These are phyloP conservation scores for Andrena chrysosceles DNA, from an alignment of 2,888 invertebrate genomes.

Conservation along the genomic window DNA sequence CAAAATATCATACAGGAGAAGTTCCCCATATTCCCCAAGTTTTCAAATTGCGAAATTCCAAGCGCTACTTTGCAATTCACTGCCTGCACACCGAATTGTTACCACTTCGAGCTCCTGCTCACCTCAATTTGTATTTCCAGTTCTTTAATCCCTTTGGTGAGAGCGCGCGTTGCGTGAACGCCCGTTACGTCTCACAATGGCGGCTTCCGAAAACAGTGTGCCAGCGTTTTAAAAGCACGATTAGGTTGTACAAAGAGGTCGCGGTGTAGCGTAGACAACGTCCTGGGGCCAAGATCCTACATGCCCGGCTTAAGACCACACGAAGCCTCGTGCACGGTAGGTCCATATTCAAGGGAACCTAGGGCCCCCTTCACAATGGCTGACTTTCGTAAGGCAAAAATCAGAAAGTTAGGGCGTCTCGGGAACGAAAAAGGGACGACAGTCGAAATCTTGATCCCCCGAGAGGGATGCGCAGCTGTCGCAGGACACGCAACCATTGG, in stretches of 20 bases:
- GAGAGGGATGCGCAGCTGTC: slow-evolving; percentile 83
- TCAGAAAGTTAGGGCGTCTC: slow-evolving; percentile 83
- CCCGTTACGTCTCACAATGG: slow-evolving; percentile 10
- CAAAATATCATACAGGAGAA: no score
- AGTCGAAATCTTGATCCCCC: slow-evolving; percentile 69
- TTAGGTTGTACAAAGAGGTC: slow-evolving; percentile 55
- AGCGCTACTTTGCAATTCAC: neutral
- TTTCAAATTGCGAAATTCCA: no score
- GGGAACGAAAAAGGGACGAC: slow-evolving; percentile 55
- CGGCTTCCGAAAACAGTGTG: slow-evolving; percentile 20
- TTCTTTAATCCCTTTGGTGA: slow-evolving; percentile 7
- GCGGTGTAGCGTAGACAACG: slow-evolving; percentile 45
- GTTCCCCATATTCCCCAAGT: no score
- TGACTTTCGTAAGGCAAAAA: slow-evolving; percentile 85
- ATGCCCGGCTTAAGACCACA: slow-evolving; percentile 66
- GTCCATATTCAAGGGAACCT: slow-evolving; percentile 60
- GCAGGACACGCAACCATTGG: slow-evolving; percentile 79
- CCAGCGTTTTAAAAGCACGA: slow-evolving; percentile 28
- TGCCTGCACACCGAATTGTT: neutral
- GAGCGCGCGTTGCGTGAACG: neutral
- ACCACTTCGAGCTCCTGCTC: neutral
- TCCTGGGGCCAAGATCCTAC: neutral
- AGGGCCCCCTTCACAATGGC: slow-evolving; percentile 81
- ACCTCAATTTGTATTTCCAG: neutral
- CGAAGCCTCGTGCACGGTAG: slow-evolving; percentile 50